A percentile compares a stretch with the other conserved stretches of the same genome.
Evolutionary conservation across 92 coral and sea anemone species (phyloP).

Genomic region (Phenganax stokvisi): DNA sequence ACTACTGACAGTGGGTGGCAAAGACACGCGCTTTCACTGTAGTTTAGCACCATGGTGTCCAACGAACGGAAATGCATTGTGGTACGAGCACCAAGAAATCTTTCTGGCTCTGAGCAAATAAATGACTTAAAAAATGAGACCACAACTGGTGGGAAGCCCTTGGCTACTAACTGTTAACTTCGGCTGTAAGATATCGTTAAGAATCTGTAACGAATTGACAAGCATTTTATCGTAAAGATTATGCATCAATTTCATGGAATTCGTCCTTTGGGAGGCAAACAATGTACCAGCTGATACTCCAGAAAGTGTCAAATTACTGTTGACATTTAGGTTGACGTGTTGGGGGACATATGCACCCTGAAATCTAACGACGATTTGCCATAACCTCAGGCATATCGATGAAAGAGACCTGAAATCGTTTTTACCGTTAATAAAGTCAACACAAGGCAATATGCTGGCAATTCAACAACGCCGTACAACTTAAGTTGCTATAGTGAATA

Average conservation of each 20-base stretch:
- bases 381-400: background rate
- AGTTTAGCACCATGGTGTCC: too few relatives aligned
- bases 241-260: background rate
- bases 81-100: too few relatives aligned
- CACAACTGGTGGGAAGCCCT: too few relatives aligned
- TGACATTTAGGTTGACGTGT: slow-evolving; percentile 8
- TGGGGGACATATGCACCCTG: background rate
- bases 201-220: background rate
- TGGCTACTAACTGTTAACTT: background rate
- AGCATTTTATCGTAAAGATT: background rate
- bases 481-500: slow-evolving; percentile 40
- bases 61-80: too few relatives aligned
- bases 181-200: background rate
- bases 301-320: slow-evolving; percentile 19
- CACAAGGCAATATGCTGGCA: background rate
- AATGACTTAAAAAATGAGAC: too few relatives aligned
- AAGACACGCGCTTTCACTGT: too few relatives aligned
- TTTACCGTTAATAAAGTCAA: background rate
- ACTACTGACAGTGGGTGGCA: too few relatives aligned
- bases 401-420: background rate
- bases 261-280: background rate
- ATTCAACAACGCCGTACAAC: background rate
- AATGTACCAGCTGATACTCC: background rate
- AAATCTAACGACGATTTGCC: background rate
- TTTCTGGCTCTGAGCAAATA: too few relatives aligned